These are phyloP conservation scores for Crocidura indochinensis DNA, from an alignment of 2,797 vertebrate genomes.

Conservation along the genomic window DNA sequence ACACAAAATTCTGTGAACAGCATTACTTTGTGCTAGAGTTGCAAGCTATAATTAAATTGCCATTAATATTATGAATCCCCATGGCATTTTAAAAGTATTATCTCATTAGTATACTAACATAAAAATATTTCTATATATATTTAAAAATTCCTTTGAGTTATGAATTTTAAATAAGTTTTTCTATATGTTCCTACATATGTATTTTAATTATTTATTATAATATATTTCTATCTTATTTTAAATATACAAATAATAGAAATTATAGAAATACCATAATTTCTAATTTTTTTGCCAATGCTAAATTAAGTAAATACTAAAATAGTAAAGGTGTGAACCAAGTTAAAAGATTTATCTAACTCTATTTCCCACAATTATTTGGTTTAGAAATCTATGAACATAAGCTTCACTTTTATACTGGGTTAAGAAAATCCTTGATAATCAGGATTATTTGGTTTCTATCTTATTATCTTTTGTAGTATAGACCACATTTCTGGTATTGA, in stretches of 20 bases:
- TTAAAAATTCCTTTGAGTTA: not conserved
- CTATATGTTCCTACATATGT: too few relatives aligned
- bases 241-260: too few relatives aligned
- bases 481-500: conserved; percentile 6
- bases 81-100: conserved; percentile 10
- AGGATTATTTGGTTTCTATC: not conserved
- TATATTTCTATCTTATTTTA: too few relatives aligned
- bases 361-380: not conserved
- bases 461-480: not conserved
- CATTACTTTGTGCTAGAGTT: not conserved
- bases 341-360: not conserved
- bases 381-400: not conserved
- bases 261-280: too few relatives aligned
- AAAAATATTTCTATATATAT: not conserved
- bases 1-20: not conserved
- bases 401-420: not conserved
- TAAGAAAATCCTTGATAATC: conserved; percentile 11
- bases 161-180: too few relatives aligned
- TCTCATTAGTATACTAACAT: not conserved
- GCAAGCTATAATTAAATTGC: not conserved
- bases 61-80: not conserved
- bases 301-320: not conserved
- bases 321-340: not conserved
- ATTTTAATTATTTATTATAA: not conserved
- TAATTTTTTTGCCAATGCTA: not conserved